Evolutionary conservation across 2,888 invertebrate genomes (phyloP).

Genomic region (Stomorhina lunata): DNA sequence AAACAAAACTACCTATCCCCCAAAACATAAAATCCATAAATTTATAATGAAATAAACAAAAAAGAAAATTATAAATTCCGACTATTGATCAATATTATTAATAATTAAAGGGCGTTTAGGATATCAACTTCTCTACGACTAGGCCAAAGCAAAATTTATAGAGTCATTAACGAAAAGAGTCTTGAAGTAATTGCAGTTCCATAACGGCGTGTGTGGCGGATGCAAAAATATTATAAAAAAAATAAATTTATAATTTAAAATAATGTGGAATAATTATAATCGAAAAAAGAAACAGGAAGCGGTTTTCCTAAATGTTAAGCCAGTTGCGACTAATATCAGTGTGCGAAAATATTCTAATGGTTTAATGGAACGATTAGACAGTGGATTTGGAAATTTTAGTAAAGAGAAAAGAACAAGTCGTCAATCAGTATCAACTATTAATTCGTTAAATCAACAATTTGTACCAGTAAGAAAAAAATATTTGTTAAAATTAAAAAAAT

Average conservation of each 20-base stretch:
- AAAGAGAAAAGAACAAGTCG: conserved; percentile 67
- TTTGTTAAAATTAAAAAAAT: too few species aligned
- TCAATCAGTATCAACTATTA: conserved; percentile 71
- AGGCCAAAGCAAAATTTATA: not conserved
- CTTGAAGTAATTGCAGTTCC: not conserved
- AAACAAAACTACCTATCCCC: not conserved
- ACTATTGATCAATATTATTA: conserved; percentile 1
- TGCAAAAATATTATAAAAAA: not conserved
- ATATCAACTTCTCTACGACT: not conserved
- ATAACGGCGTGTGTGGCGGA: not conserved
- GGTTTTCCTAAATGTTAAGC: conserved; percentile 78
- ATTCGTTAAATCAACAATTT: conserved; percentile 72
- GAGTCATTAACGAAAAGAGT: not conserved
- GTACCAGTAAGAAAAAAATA: conserved; percentile 69
- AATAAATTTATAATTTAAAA: not conserved
- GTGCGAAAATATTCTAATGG: conserved; percentile 75
- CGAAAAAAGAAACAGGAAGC: conserved; percentile 75
- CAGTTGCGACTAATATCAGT: conserved; percentile 70
- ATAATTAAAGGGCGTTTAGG: not conserved
- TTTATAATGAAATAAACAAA: conserved; percentile 25
- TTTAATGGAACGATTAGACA: conserved; percentile 73
- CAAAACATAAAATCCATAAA: conserved; percentile 24
- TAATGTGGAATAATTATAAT: conserved; percentile 74
- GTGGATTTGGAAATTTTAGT: conserved; percentile 67
- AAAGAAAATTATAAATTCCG: conserved; percentile 16